Evolutionary conservation across 1,140 invertebrate species (phyloP), one percentile per base, ranked within the genome.

Genomic region (Euborellia annulipes): DNA sequence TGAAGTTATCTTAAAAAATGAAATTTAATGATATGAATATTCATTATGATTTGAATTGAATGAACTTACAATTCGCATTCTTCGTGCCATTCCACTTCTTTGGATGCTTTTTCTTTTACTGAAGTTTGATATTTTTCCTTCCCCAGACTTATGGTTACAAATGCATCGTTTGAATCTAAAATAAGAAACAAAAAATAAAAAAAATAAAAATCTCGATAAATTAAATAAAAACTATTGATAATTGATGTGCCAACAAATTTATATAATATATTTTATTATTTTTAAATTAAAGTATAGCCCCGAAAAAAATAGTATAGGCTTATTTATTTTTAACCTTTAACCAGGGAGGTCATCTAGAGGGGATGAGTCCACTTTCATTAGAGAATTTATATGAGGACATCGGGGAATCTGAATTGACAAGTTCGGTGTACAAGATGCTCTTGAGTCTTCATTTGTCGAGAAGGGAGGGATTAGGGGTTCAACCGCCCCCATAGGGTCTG

Each of bases 71-170:
- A 66, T 68, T 95, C 90, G 66, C 91, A 95, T 73, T 94, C 89
- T 66, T 95, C 91, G 61, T 85, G 78, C 91, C 91, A 95, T 64
- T 89, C 87, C 16, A 88, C 81, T 58, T 78, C 78, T 50, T 78
- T 71, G 41, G 69, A 64, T 14, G 82, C 73, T 67, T 90, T 91
- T 63, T 93, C 85, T 65, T 93, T 92, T 47, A 92, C 78, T 39
- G 90, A 93, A 37, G 91, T 95, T 67, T 92, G 88, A 64, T 87
- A 95, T 70, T 92, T 94, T 61, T 92, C 89, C 68, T 94, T 94
- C 18, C 88, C 90, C 52, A 94, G 68, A 21, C 76, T 83, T 58
- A 95, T 94, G 43, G 87, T 91, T 56, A 93, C 90, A 72, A 92
- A 94, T 58, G 85, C 89, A 70, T 94, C 89, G 72, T 92, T 92